Evolutionary conservation across 2,888 invertebrate species (phyloP), one percentile per base, ranked within the genome.

Genomic region (Parapristionchus giblindavisi): DNA sequence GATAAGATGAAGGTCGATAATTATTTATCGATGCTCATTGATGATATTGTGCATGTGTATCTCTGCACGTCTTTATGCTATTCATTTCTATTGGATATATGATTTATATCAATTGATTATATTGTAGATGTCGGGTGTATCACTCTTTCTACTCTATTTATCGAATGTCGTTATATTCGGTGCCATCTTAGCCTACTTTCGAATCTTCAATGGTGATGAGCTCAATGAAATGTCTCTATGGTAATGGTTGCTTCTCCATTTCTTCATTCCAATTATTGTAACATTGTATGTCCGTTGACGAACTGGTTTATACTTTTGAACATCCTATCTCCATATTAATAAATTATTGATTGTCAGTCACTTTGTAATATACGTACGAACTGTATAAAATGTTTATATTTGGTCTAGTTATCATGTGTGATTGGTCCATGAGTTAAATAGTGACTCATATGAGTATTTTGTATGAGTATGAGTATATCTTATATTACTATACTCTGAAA

Each of bases 121-220:
- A 3, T 82, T 83, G 60, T 80, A 83, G 83, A 83, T 83, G 54
- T 75, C 77, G 14, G 75, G 71, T 56, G 73, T 78, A 51, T 77
- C 81, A 11, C 76, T 77, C 60, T 77, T 83, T 61, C 76, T 86
- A 60, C 75, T 83, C n/a, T 85, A 78, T 75, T 43, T 86, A 54
- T 85, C 85, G 32, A 86, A 85, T 71, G 65, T 80, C n/a, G 80
- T 85, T 54, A 77, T 79, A 60, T 85, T 86, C 68, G 78, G 77
- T 27, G 77, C 81, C 52, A 80, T 86, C 61, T 74, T 80, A 60
- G 80, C 81, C 48, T 85, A 84, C 66, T 85, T 83, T 77, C 80
- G 82, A 14, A 77, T 84, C 56, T 86, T 86, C 80, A 80, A 81
- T 65, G 81, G 81, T 24, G 81, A 81, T 27, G 84, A 85, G 48